These are phyloP conservation scores for Himantopus leucocephalus DNA, from an alignment of 2,113 vertebrate species.

Conservation along the genomic window DNA sequence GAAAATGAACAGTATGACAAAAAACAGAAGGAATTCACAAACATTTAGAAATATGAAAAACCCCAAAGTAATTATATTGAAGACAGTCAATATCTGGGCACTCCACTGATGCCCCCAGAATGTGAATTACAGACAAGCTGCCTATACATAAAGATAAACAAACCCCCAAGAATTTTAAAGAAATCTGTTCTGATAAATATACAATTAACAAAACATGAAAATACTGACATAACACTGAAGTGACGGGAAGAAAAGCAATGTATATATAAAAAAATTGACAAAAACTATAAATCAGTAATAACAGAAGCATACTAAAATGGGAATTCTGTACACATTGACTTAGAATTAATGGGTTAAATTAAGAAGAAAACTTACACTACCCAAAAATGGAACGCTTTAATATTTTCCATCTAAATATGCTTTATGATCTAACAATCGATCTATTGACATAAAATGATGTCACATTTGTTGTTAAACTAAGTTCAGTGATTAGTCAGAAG, in stretches of 20 bases:
- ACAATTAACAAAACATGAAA: not conserved
- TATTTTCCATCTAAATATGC: not conserved
- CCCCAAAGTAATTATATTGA: fast-evolving
- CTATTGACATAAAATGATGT: not conserved
- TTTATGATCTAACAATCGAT: not conserved
- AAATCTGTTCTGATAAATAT: not conserved
- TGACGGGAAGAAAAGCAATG: not conserved
- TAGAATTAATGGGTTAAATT: not conserved
- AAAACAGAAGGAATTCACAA: not conserved
- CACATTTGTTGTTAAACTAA: not conserved
- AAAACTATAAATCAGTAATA: not conserved
- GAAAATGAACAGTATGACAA: not conserved
- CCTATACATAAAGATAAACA: not conserved
- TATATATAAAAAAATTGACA: not conserved
- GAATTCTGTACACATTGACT: not conserved
- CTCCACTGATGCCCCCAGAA: not conserved
- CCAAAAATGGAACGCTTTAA: not conserved
- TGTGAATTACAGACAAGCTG: not conserved
- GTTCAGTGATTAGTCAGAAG: not conserved
- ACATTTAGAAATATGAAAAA: not conserved
- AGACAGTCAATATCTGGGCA: not conserved
- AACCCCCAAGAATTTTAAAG: not conserved
- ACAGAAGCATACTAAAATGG: not conserved
- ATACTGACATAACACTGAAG: not conserved
- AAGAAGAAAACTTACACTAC: not conserved